Percentiles rank a stretch among this genome's conserved stretches.
Conservation (phyloP, 1,140 invertebrate species). For the Drosophila equinoxialis region DNA sequence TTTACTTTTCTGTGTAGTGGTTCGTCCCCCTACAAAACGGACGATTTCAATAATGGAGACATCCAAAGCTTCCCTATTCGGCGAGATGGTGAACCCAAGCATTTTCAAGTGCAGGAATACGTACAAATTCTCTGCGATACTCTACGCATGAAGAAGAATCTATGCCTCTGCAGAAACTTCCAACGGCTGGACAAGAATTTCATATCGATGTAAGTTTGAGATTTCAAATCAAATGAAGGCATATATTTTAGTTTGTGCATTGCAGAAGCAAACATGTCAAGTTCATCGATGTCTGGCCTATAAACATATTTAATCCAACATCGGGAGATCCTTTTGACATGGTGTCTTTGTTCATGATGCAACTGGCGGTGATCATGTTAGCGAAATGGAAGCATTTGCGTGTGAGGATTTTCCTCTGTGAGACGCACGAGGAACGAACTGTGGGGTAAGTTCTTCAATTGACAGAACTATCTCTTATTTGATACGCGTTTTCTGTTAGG, state of each 20-base stretch:
- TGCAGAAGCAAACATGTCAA: slow-evolving; percentile 86
- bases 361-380: slow-evolving; percentile 98
- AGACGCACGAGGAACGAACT: slow-evolving; percentile 80
- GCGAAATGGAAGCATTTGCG: slow-evolving; percentile 91
- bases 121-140: slow-evolving; percentile 94
- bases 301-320: slow-evolving; percentile 92
- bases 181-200: slow-evolving; percentile 90
- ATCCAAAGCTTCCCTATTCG: slow-evolving; percentile 83
- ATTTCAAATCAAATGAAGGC: background rate
- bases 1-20: slow-evolving; percentile 55
- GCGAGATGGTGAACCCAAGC: slow-evolving; percentile 63
- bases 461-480: background rate
- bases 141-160: slow-evolving; percentile 96
- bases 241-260: slow-evolving; percentile 1
- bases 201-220: slow-evolving; percentile 86
- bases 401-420: slow-evolving; percentile 93
- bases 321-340: slow-evolving; percentile 92
- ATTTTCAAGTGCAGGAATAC: slow-evolving; percentile 88
- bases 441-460: slow-evolving; percentile 39
- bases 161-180: slow-evolving; percentile 97
- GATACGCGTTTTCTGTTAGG: slow-evolving; percentile 15
- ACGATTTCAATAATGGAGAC: slow-evolving; percentile 81
- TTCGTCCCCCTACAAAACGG: slow-evolving; percentile 83
- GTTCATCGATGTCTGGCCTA: slow-evolving; percentile 98
- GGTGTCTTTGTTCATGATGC: slow-evolving; percentile 96